Percentiles rank a stretch among this genome's conserved stretches.
Evolutionary conservation across 2,888 invertebrate species (phyloP).

Genomic region (Carterocephalus palaemon): DNA sequence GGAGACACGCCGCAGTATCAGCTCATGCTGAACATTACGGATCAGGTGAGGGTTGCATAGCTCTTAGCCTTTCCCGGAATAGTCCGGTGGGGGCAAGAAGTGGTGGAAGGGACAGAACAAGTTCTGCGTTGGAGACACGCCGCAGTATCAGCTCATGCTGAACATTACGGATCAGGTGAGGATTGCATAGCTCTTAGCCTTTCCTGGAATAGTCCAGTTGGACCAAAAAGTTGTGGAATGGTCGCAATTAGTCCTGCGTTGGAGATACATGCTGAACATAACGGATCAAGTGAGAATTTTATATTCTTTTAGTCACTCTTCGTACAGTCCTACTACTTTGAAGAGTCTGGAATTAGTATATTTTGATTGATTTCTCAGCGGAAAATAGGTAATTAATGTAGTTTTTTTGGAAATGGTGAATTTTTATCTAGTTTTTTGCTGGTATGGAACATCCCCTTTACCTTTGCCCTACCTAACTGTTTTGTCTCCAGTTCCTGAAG

Average conservation of each 20-base stretch:
- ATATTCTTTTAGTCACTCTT: constrained; percentile 16
- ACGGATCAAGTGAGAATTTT: constrained; percentile 75
- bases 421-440: no score
- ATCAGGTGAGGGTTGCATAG: constrained; percentile 69
- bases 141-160: constrained; percentile 82
- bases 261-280: constrained; percentile 82
- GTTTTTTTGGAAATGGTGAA: no score
- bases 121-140: constrained; percentile 79
- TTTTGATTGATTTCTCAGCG: no score
- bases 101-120: constrained; percentile 31
- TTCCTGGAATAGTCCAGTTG: constrained; percentile 40
- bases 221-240: constrained; percentile 34
- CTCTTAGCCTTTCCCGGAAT: constrained; percentile 30
- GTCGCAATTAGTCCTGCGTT: constrained; percentile 48
- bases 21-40: constrained; percentile 80
- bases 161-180: constrained; percentile 80
- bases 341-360: neutral
- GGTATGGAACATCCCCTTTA: no score
- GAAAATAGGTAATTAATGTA: no score
- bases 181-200: neutral
- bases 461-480: no score
- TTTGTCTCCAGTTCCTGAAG: constrained; percentile 35
- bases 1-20: constrained; percentile 84
- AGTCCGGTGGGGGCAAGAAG: constrained; percentile 39
- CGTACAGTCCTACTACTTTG: constrained; percentile 29